Evolutionary conservation across 2,113 vertebrate species (phyloP).

Genomic region (Pao palembangensis): DNA sequence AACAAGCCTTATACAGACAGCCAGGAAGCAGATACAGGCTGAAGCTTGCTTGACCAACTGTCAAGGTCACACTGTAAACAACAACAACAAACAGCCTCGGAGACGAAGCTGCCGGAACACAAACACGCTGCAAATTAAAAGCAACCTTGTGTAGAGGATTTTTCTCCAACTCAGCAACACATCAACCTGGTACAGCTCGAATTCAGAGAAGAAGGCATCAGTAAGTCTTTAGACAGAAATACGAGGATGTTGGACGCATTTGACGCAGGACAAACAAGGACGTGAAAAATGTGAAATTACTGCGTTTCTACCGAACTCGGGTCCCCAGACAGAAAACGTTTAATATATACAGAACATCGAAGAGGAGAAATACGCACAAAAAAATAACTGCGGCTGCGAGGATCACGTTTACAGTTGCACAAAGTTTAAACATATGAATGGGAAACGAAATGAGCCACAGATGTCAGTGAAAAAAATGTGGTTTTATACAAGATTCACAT

Average conservation of each 20-base stretch:
- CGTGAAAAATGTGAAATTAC: slow-evolving; percentile 21
- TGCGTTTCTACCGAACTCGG: slow-evolving; percentile 21
- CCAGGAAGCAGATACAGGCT: slow-evolving; percentile 46
- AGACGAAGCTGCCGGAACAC: slow-evolving; percentile 25
- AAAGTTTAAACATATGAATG: neutral
- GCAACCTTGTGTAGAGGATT: neutral
- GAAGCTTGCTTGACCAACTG: slow-evolving; percentile 29
- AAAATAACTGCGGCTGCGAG: slow-evolving; percentile 12
- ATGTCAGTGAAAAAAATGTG: neutral
- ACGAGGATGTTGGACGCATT: slow-evolving; percentile 35
- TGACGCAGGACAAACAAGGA: slow-evolving; percentile 26
- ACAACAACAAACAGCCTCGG: neutral
- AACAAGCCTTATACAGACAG: slow-evolving; percentile 43
- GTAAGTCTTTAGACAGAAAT: slow-evolving; percentile 28
- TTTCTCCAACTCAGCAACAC: slow-evolving; percentile 28
- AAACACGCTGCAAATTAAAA: slow-evolving; percentile 22
- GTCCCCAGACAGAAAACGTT: slow-evolving; percentile 24
- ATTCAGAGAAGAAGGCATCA: slow-evolving; percentile 59
- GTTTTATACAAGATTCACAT: neutral
- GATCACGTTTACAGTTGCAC: slow-evolving; percentile 20
- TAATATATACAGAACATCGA: slow-evolving; percentile 18
- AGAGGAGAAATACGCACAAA: slow-evolving; percentile 26
- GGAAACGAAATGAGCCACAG: slow-evolving; percentile 29
- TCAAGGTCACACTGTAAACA: slow-evolving; percentile 47
- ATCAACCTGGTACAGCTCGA: slow-evolving; percentile 48